These are phyloP conservation scores for Sorex fumeus DNA, from an alignment of 2,113 vertebrate genomes.

Conservation along the genomic window DNA sequence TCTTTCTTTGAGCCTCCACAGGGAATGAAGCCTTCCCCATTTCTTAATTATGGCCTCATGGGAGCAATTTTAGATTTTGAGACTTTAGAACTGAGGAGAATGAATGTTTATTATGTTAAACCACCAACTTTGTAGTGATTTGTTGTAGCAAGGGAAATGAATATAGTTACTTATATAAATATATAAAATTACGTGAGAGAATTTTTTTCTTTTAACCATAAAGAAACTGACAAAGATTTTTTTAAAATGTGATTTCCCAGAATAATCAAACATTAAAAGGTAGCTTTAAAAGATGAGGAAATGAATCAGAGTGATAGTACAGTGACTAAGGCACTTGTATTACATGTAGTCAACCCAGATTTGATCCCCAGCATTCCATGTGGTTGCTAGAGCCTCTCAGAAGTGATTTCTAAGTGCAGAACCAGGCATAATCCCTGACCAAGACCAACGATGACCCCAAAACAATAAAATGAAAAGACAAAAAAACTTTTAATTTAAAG, in stretches of 20 bases:
- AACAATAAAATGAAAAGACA: neutral
- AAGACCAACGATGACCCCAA: no score
- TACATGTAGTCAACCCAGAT: no score
- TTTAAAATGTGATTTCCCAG: neutral
- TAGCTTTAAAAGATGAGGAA: no score
- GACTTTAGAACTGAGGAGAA: neutral
- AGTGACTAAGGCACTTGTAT: no score
- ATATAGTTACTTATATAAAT: neutral
- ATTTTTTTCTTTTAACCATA: conserved; percentile 3
- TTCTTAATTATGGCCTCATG: no score
- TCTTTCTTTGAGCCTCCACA: neutral
- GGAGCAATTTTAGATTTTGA: neutral
- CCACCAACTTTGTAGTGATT: neutral
- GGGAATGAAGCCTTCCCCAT: rapidly evolving
- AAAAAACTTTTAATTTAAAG: conserved; percentile 45
- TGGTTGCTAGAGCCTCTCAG: no score
- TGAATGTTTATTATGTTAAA: neutral
- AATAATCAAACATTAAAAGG: neutral
- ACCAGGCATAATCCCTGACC: no score
- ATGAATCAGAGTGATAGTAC: no score
- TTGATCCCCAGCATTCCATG: no score
- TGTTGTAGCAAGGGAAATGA: neutral
- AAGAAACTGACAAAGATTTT: neutral
- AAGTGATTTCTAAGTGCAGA: no score
- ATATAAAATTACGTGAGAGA: neutral